Base-by-base conservation (phyloP, 2,888 invertebrate species). In the Zygothrica quintamaculata region DNA sequence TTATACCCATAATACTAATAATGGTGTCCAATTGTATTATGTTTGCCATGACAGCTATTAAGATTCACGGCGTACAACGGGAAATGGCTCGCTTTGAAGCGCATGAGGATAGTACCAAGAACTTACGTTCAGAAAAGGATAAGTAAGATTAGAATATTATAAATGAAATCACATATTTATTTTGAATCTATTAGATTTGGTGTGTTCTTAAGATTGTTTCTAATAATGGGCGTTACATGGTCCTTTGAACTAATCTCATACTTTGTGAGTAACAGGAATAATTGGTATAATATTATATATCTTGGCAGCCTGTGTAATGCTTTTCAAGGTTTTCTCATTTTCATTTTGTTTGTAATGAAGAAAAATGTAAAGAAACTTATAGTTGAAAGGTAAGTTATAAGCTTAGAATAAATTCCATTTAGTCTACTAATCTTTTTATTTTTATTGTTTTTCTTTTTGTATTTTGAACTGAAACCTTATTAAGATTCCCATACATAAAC, bases 201-300 rank as follows among this genome's bases (percentile, higher is more conserved):
- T 22, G 91, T 96, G 1, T 96, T 96, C 88, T 85, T 96, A 78
- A 96, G 96, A 86, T 91, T 97, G 31, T 95, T 97, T 88, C 92
- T 96, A 76, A 95, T 96, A 18, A 96, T 96, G 96, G 97, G 96
- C 0, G 94, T 96, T 12, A 96, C 95, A 86, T 97, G 96, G 97
- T 92, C 93, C 0, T 93, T 95, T 91, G 96, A 97, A 88, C 93
- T 96, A 44, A 91, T 96, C 59, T 95, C 96, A 36, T 96, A 95
- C 92, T 93, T 94, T 13, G 92, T 93, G 1, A 93, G 93, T 60
- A 50, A 60, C 1, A 92, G 89, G 11, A 82, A 72, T 1, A 52
- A 76, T 0, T 88, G 80, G 78, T 74, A 86, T 1, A 88, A 89
- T 72, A 58, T 90, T 9, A 90, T 91, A 47, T 90, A 89, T 66